Percentiles rank a stretch among this genome's conserved stretches.
Conservation (phyloP, 2,797 vertebrate species). For the Macropus fuliginosus region DNA sequence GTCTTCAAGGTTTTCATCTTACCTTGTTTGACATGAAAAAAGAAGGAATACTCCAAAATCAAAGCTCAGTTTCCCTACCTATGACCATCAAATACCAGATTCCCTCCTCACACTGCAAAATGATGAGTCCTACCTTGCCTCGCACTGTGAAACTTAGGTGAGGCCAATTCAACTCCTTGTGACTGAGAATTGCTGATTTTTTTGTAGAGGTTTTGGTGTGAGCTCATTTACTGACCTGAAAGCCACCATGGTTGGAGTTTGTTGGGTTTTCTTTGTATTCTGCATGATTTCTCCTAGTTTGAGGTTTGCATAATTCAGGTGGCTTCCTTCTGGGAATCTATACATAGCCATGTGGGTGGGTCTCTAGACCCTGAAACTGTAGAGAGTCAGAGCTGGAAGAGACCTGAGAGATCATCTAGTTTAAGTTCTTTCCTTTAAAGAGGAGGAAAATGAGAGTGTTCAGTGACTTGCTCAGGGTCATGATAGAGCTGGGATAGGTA, state of each 20-base stretch:
- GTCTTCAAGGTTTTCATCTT: not conserved
- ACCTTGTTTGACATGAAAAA: not conserved
- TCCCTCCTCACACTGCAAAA: conserved; percentile 30
- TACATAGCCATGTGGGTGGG: not conserved
- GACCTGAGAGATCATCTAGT: not conserved
- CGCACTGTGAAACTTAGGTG: conserved; percentile 41
- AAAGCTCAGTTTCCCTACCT: not conserved
- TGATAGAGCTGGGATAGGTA: not conserved
- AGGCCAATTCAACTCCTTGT: conserved; percentile 54
- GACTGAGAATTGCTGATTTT: conserved; percentile 45
- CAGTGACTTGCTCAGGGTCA: not conserved
- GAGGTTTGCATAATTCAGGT: not conserved
- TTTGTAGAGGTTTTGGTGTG: conserved; percentile 71
- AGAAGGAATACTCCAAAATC: not conserved
- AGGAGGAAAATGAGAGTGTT: not conserved
- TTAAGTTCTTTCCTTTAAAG: not conserved
- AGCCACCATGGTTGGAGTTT: conserved; percentile 59
- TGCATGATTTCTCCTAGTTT: conserved; percentile 42
- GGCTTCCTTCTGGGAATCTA: not conserved
- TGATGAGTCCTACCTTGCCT: not conserved
- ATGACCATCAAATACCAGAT: not conserved
- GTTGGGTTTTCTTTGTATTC: conserved; percentile 52
- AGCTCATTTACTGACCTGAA: conserved; percentile 76
- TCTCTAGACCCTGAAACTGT: not conserved
- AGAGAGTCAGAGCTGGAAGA: not conserved